Evolutionary conservation across 2,113 vertebrate species (phyloP).

Genomic region (Nothoprocta pentlandii): DNA sequence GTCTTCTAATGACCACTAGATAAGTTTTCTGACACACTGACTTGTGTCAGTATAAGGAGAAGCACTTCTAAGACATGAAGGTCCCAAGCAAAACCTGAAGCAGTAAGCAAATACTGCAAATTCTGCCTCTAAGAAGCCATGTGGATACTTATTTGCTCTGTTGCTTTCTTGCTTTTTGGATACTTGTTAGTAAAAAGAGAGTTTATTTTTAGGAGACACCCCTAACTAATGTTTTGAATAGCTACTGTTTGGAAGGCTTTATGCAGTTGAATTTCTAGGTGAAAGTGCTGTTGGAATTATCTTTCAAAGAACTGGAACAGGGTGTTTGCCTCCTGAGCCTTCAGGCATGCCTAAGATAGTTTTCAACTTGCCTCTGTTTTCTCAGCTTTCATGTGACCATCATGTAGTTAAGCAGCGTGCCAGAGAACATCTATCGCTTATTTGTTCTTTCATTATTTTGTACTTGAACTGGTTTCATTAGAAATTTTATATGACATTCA

Average conservation of each 20-base stretch:
- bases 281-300: constrained; percentile 23
- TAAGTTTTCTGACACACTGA: neutral
- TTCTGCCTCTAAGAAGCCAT: neutral
- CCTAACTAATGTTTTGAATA: neutral
- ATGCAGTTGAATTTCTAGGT: constrained; percentile 26
- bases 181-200: neutral
- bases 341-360: constrained; percentile 13
- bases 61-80: neutral
- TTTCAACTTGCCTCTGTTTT: constrained; percentile 37
- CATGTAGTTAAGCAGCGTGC: neutral
- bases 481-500: neutral
- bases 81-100: neutral
- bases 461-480: neutral
- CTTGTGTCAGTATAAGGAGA: neutral
- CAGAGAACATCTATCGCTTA: neutral
- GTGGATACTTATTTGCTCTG: neutral
- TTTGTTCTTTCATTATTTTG: neutral
- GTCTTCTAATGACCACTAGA: neutral
- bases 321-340: constrained; percentile 27
- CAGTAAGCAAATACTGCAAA: neutral
- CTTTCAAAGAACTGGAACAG: constrained; percentile 42
- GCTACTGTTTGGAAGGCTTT: neutral
- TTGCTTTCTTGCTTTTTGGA: neutral
- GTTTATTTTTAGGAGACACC: neutral
- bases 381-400: constrained; percentile 7